Conservation (phyloP, 2,113 vertebrate genomes). For the Ammospiza caudacuta region DNA sequence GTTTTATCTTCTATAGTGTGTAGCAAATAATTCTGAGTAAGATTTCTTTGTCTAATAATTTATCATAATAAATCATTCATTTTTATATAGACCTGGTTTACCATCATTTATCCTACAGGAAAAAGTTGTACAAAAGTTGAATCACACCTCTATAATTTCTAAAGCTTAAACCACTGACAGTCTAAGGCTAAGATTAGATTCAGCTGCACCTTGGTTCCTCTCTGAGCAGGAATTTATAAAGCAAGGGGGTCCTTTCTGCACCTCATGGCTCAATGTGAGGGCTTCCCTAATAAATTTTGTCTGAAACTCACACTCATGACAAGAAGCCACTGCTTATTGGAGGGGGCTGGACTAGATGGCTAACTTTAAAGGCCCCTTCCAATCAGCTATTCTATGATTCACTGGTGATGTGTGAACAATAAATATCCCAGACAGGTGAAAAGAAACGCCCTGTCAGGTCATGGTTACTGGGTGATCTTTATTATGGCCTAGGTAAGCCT, state of each 20-base stretch:
- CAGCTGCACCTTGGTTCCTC: neutral
- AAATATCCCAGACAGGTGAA: neutral
- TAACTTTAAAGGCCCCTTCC: neutral
- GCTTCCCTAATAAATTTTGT: neutral
- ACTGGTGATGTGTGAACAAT: rapidly evolving
- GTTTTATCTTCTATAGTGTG: neutral
- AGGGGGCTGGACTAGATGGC: neutral
- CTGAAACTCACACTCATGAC: neutral
- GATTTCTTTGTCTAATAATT: neutral
- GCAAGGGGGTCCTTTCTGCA: neutral
- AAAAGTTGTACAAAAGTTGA: neutral
- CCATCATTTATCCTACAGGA: neutral
- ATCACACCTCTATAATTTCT: neutral
- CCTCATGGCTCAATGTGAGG: neutral
- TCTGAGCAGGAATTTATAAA: neutral
- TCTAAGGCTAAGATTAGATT: neutral
- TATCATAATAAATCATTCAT: neutral
- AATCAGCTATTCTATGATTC: neutral
- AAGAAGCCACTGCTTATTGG: neutral
- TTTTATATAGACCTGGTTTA: neutral
- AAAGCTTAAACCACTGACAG: neutral
- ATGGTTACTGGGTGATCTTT: neutral
- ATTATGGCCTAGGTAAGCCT: neutral
- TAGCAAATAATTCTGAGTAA: neutral
- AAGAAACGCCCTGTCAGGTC: neutral